Conservation (phyloP, 37 sponge, comb jelly and placozoan genomes). For the Aphrocallistes beatrix region DNA sequence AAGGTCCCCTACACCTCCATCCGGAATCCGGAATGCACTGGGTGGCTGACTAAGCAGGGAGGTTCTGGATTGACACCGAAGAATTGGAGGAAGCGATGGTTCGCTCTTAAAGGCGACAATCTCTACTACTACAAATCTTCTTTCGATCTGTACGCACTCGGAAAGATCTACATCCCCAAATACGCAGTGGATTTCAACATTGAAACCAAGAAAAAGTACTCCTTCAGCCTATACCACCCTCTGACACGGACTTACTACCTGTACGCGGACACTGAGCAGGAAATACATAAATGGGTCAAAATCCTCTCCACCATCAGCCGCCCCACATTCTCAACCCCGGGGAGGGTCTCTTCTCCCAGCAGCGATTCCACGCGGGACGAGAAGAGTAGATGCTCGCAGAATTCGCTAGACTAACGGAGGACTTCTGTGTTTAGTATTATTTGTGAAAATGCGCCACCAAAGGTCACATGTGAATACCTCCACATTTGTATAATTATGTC, state of each 20-base stretch:
- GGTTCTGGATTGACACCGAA: constrained; percentile 70
- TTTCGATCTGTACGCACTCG: constrained; percentile 32
- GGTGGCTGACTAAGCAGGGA: constrained; percentile 27
- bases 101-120: constrained; percentile 53
- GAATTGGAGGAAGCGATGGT: constrained; percentile 82
- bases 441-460: neutral
- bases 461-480: neutral
- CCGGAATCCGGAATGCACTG: neutral
- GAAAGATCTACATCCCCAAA: constrained; percentile 5
- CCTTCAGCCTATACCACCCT: constrained; percentile 10
- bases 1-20: neutral
- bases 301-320: neutral
- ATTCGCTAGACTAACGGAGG: neutral
- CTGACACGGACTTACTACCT: neutral
- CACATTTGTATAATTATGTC: neutral
- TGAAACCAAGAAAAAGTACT: neutral
- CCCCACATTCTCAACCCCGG: neutral
- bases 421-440: neutral
- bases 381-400: neutral
- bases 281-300: neutral
- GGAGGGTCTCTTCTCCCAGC: neutral
- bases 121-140: constrained; percentile 79
- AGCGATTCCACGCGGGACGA: neutral
- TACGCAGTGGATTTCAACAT: neutral
- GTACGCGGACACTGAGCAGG: neutral